These are phyloP conservation scores for Mesocricetus auratus DNA, from an alignment of 2,113 vertebrate species.

Conservation along the genomic window DNA sequence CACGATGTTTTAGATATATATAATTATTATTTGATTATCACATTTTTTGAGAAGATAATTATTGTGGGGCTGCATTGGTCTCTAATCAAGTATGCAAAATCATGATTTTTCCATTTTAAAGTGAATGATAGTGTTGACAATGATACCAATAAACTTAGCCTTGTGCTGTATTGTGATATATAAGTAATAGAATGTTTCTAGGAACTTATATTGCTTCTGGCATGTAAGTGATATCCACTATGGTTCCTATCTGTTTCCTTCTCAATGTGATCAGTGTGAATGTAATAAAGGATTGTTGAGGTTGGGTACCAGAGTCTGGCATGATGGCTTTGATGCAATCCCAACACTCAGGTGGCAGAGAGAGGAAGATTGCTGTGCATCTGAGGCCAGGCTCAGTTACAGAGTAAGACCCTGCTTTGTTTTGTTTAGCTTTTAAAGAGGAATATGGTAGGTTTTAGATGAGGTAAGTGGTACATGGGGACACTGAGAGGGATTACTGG, in stretches of 20 bases:
- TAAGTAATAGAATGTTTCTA: not conserved
- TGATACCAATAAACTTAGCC: not conserved
- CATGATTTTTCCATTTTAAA: not conserved
- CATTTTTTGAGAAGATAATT: not conserved
- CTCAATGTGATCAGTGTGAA: not conserved
- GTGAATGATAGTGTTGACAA: not conserved
- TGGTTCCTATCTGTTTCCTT: not conserved
- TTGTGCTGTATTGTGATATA: not conserved
- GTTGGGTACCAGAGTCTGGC: not conserved
- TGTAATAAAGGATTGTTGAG: not conserved
- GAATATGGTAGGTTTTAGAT: not conserved
- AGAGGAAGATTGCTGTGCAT: not conserved
- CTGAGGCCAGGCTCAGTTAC: not conserved
- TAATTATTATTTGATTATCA: too few relatives aligned
- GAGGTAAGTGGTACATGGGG: not conserved
- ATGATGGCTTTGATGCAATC: not conserved
- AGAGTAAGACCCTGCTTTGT: not conserved
- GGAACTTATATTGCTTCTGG: not conserved
- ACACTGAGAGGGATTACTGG: not conserved
- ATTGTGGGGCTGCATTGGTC: not conserved
- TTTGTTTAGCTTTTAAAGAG: not conserved
- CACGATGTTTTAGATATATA: too few relatives aligned
- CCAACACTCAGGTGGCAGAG: not conserved
- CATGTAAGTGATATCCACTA: not conserved
- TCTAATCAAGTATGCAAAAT: not conserved